phyloP scores from a whole-genome alignment of 2,797 vertebrate species.

The Hoplostethus atlanticus region DNA sequence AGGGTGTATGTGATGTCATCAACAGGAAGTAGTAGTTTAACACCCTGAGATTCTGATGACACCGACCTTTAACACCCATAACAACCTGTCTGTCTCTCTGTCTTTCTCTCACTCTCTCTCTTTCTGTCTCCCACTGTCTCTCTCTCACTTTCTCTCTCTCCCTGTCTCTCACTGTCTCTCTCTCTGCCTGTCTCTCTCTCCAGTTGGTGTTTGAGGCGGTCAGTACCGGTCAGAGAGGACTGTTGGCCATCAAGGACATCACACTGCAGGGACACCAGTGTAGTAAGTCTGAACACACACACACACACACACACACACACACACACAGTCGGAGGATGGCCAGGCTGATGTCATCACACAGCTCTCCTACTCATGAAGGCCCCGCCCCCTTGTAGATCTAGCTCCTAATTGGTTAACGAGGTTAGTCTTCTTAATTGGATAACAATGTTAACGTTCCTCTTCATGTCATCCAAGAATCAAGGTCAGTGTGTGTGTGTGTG shows the following conservation, averaged over 20 bases:
- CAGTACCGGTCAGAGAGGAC: slow-evolving; percentile 89
- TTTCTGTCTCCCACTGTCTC: no score
- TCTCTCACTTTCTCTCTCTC: not conserved
- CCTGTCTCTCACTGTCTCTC: not conserved
- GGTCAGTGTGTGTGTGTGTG: slow-evolving; percentile 53
- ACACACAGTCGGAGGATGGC: slow-evolving; percentile 3
- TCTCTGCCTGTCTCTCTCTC: slow-evolving; percentile 9
- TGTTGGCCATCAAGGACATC: slow-evolving; percentile 93
- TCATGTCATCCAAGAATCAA: slow-evolving; percentile 62
- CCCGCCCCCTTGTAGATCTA: slow-evolving; percentile 37
- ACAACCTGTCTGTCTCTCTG: not conserved
- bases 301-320: slow-evolving; percentile 20
- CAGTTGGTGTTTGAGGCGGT: slow-evolving; percentile 94
- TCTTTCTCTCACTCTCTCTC: not conserved
- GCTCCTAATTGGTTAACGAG: slow-evolving; percentile 64
- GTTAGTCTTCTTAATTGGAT: slow-evolving; percentile 64
- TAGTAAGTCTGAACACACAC: slow-evolving; percentile 85
- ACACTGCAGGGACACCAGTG: slow-evolving; percentile 94
- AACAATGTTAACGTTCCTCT: slow-evolving; percentile 54
- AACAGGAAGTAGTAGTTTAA: no score
- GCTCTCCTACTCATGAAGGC: slow-evolving; percentile 14
- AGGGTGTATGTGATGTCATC: no score
- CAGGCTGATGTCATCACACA: not conserved
- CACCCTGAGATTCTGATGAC: no score
- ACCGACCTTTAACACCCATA: no score